Conservation (phyloP, 2,888 invertebrate species). For the Troides oblongomaculatus region DNA sequence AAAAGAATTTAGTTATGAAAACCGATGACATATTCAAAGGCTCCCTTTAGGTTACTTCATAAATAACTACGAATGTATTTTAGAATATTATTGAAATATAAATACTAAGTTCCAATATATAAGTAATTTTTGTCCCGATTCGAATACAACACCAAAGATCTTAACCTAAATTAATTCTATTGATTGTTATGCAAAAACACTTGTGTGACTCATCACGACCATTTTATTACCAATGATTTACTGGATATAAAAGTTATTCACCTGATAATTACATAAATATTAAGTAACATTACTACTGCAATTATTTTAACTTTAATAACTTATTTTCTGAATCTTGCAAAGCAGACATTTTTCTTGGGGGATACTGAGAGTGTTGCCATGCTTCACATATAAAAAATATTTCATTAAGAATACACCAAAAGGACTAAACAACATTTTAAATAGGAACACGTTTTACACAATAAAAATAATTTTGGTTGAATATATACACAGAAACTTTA, state of each 20-base stretch:
- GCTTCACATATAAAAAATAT: neutral
- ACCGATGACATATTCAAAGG: slow-evolving; percentile 71
- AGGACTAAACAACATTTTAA: neutral
- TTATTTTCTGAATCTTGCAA: slow-evolving; percentile 63
- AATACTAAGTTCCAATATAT: slow-evolving; percentile 44
- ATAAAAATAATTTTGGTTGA: neutral
- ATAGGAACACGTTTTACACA: neutral
- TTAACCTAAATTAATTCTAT: slow-evolving; percentile 78
- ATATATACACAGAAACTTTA: neutral
- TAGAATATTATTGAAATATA: slow-evolving; percentile 55
- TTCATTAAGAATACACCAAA: neutral
- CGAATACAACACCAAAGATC: slow-evolving; percentile 69
- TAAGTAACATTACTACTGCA: slow-evolving; percentile 50
- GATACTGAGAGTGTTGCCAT: slow-evolving; percentile 48
- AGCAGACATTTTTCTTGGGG: slow-evolving; percentile 74
- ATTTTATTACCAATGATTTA: slow-evolving; percentile 48
- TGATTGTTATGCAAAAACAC: slow-evolving; percentile 80
- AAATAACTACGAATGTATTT: slow-evolving; percentile 70
- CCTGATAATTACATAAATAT: slow-evolving; percentile 58
- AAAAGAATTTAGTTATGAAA: slow-evolving; percentile 59
- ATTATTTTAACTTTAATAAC: slow-evolving; percentile 61
- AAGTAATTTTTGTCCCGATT: slow-evolving; percentile 59
- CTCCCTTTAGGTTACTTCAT: slow-evolving; percentile 72
- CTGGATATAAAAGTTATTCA: slow-evolving; percentile 52
- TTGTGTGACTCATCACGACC: slow-evolving; percentile 58